Base-by-base conservation (phyloP, 2,888 invertebrate species). In the Hipparchia sbordonii region DNA sequence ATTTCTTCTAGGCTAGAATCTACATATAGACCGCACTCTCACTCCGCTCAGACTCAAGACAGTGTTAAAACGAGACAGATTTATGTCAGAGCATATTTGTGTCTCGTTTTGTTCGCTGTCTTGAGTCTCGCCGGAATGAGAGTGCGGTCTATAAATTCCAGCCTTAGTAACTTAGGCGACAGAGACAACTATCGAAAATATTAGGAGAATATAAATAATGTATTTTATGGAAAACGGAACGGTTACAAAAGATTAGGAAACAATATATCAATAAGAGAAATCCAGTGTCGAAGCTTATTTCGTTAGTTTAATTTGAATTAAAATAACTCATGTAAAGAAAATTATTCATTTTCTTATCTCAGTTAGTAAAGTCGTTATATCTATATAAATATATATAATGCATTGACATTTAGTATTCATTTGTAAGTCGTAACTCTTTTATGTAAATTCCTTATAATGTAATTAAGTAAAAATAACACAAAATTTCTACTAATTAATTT, bases 401-500 rank as follows among this genome's bases (percentile, higher is more conserved):
- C 70, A 70, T 46, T 54, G 46, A 70, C 63, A 70, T 54, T 56
- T 39, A 70, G 13, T 68, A 70, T 70, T 62, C 9, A 62, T 46
- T 56, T 61, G 61, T 56, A 61, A 7, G 56, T 62, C 61, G 54
- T 72, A 67, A 61, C 46, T 67, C 23, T 48, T 60, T 3, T 67
- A 67, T 54, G 62, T 39, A 62, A 71, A 71, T 71, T 60, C 23
- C n/a, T 3, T 59, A 66, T 45, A 10, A 51, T 57, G 46, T 67
- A 56, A 12, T 67, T 59, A 46, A 66, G 51, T 48, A 66, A 52
- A 51, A 51, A 63, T 51, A 66, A n/a, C 13, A 45, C 7, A 63
- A 71, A 65, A 48, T 71, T 71, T 65, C 48, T 71, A 57, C 10
- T 60, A 66, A 66, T 66, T 39, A 60, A 66, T 66, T 71, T 65